Conservation (phyloP, 64 coral and sea anemone genomes). For the Actinia equina region DNA sequence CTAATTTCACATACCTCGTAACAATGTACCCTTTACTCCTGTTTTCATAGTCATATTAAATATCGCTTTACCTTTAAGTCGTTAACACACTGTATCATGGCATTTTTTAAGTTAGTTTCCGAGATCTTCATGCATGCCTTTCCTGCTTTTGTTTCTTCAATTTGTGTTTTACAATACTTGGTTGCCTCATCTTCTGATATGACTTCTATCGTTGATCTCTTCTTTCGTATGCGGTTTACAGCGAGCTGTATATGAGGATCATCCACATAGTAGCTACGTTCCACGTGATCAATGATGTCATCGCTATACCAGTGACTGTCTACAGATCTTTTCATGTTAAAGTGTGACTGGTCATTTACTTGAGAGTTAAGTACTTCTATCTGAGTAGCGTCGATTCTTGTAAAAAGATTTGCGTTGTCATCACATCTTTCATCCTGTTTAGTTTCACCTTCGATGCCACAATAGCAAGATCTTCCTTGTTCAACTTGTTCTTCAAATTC, state of each 20-base stretch:
- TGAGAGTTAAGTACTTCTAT: no score
- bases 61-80: background rate
- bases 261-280: background rate
- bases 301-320: constrained; percentile 12
- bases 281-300: constrained; percentile 33
- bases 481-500: no score
- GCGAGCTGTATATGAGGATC: background rate
- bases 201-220: background rate
- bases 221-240: background rate
- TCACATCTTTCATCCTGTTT: no score
- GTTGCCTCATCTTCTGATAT: constrained; percentile 24
- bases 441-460: no score
- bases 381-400: no score
- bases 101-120: background rate
- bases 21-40: no score
- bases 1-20: no score
- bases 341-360: no score
- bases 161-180: background rate
- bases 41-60: no score
- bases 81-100: background rate
- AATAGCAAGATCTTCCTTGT: no score
- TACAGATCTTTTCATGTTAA: no score
- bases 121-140: background rate
- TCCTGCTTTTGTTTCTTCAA: constrained; percentile 19
- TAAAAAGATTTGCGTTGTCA: no score